A percentile compares a stretch with the other conserved stretches of the same genome.
These are phyloP conservation scores for Paracentrotus lividus DNA, from an alignment of 53 echinoderm and acorn worm genomes.

Conservation along the genomic window DNA sequence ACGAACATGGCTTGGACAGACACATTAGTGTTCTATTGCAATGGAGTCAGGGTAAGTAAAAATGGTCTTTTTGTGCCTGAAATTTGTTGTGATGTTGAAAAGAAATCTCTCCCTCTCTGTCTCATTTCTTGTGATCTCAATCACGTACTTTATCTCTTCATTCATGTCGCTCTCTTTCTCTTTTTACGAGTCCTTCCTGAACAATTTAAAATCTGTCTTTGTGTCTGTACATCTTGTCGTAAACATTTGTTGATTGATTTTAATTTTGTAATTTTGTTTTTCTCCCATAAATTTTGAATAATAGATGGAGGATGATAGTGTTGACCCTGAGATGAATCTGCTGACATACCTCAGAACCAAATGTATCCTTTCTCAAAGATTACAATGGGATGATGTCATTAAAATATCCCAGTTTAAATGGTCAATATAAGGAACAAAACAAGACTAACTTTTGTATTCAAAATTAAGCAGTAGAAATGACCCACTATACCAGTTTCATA, in stretches of 20 bases:
- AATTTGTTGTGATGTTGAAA: not conserved
- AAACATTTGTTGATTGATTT: too few relatives aligned
- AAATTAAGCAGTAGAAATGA: not conserved
- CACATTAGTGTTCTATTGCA: slow-evolving; percentile 30
- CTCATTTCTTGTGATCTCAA: not conserved
- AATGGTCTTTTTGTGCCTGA: too few relatives aligned
- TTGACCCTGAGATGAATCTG: slow-evolving; percentile 77
- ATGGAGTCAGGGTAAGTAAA: slow-evolving; percentile 51
- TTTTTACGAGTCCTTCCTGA: not conserved
- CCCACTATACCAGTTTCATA: not conserved
- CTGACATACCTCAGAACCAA: slow-evolving; percentile 72
- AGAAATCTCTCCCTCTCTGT: not conserved
- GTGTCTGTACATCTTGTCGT: not conserved
- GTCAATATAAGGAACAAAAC: too few relatives aligned
- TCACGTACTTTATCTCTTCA: too few relatives aligned
- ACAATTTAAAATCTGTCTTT: not conserved
- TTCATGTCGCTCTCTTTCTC: not conserved
- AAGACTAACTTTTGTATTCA: too few relatives aligned
- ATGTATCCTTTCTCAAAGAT: slow-evolving; percentile 75
- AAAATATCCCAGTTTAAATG: too few relatives aligned
- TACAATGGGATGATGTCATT: not conserved
- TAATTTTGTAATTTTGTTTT: too few relatives aligned
- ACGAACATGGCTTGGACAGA: not conserved
- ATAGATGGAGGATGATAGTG: slow-evolving; percentile 70
- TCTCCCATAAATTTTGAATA: not conserved